Base-by-base conservation (phyloP, 2,113 vertebrate species). In the Oceanites oceanicus region DNA sequence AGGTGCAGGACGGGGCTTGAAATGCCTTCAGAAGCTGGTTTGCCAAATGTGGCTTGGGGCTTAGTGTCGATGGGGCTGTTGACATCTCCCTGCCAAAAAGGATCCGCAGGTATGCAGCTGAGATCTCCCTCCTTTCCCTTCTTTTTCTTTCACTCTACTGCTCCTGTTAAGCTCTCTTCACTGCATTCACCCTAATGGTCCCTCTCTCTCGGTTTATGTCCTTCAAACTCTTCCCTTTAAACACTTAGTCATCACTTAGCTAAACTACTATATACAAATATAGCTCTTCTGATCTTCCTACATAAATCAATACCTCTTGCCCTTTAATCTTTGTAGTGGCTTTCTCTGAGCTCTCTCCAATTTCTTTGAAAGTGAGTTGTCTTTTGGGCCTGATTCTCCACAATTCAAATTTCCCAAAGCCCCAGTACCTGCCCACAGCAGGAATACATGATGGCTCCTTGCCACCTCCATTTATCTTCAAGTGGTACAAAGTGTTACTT, bases 241-340 rank as follows among this genome's bases (percentile, higher is more conserved):
- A 93, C 81, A 95, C 89, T 95, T 95, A 94, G 93, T 97, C 94
- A 97, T 94, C 88, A 92, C 94, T 96, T 95, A 95, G 78, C 95
- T 85, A 27, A 95, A 90, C 88, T 87, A 19, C 88, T 23, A 18
- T 63, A 79, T 86, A 96, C 91, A 95, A 94, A 97, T 96, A 94
- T 49, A 96, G 94, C 82, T 91, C 96, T 94, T 95, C 92, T 96
- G 95, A 97, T 97, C 90, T 91, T 82, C 83, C 88, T 86, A 70
- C 38, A 0, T 81, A 47, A 87, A 97, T 96, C 92, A 90, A 97
- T 96, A 93, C 73, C 91, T 95, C 47, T 84, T 75, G 91, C 79
- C 89, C 94, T 96, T 96, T 96, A 65, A 97, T 97, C 96, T 94
- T 93, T 19, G 2, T 38, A 22, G 80, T 74, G 88, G 61, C 45